Conservation (phyloP, 23 tunicate species). For the Styela clava region DNA sequence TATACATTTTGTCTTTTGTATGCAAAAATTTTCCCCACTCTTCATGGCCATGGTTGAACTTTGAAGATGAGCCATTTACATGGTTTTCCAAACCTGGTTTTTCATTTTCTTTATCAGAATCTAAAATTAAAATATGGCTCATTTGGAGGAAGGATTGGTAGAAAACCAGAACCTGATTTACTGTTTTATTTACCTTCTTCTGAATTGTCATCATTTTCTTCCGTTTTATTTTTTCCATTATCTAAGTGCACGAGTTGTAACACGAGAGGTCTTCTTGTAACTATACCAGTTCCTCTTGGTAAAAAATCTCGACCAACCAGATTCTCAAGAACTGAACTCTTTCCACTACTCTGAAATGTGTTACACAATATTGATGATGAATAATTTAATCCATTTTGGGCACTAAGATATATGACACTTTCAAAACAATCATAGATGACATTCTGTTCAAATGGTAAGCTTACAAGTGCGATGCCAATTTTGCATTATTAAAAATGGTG, state of each 20-base stretch:
- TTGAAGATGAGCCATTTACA: not conserved
- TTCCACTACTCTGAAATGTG: constrained; percentile 86
- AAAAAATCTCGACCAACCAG: constrained; percentile 95
- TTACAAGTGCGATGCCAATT: too few relatives aligned
- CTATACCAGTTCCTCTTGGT: constrained; percentile 92
- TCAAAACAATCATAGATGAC: too few relatives aligned
- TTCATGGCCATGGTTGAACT: not conserved
- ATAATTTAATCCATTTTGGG: not conserved
- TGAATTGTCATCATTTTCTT: not conserved
- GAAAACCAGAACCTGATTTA: too few relatives aligned
- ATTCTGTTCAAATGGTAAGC: too few relatives aligned
- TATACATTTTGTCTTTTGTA: constrained; percentile 59
- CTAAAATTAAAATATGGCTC: constrained; percentile 6
- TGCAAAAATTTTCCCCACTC: constrained; percentile 88
- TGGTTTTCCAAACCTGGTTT: constrained; percentile 1
- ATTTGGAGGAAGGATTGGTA: too few relatives aligned
- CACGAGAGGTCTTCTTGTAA: constrained; percentile 81
- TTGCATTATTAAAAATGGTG: too few relatives aligned
- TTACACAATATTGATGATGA: not conserved
- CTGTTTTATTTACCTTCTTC: constrained; percentile 1
- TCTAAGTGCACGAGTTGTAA: constrained; percentile 64
- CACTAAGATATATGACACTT: not conserved
- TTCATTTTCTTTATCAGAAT: constrained; percentile 26
- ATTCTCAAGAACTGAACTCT: constrained; percentile 95
- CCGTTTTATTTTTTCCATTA: not conserved